phyloP scores from a whole-genome alignment of 2,888 invertebrate species.

The Acronicta psi region DNA sequence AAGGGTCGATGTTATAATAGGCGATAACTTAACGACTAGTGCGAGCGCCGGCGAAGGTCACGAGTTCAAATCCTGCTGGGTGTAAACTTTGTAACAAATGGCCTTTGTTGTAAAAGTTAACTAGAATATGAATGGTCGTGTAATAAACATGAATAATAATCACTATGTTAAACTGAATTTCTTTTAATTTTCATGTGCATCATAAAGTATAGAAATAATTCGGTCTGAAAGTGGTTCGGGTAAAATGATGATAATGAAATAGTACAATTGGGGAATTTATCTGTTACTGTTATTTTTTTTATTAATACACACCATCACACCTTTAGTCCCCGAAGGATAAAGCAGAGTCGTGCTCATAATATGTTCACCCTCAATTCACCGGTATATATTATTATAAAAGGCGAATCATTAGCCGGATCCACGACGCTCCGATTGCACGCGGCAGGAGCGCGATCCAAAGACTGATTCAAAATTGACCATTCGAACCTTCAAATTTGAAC shows the following conservation, averaged over 20 bases:
- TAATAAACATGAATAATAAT: constrained; percentile 47
- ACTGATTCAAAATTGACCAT: too few relatives aligned
- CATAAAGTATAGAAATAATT: constrained; percentile 21
- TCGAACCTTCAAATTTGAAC: too few relatives aligned
- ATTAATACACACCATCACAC: too few relatives aligned
- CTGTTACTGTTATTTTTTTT: too few relatives aligned
- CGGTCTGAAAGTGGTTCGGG: constrained; percentile 2
- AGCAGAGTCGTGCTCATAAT: too few relatives aligned
- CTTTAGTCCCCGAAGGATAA: too few relatives aligned
- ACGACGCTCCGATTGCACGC: too few relatives aligned
- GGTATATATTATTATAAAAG: too few relatives aligned
- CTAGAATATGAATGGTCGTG: constrained; percentile 38
- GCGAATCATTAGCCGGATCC: too few relatives aligned
- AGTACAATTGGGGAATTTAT: too few relatives aligned
- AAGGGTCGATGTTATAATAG: constrained; percentile 6
- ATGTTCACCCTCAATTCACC: too few relatives aligned
- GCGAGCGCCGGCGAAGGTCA: constrained; percentile 20
- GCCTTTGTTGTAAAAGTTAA: constrained; percentile 40
- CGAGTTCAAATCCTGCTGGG: constrained; percentile 30
- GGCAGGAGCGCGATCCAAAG: too few relatives aligned
- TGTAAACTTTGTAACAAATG: constrained; percentile 37
- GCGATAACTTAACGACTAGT: constrained; percentile 17
- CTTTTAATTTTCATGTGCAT: constrained; percentile 40
- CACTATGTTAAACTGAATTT: constrained; percentile 20
- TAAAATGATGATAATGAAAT: constrained; percentile 7